Base-by-base conservation (phyloP, 2,888 invertebrate genomes). In the Drosophila monieri region DNA sequence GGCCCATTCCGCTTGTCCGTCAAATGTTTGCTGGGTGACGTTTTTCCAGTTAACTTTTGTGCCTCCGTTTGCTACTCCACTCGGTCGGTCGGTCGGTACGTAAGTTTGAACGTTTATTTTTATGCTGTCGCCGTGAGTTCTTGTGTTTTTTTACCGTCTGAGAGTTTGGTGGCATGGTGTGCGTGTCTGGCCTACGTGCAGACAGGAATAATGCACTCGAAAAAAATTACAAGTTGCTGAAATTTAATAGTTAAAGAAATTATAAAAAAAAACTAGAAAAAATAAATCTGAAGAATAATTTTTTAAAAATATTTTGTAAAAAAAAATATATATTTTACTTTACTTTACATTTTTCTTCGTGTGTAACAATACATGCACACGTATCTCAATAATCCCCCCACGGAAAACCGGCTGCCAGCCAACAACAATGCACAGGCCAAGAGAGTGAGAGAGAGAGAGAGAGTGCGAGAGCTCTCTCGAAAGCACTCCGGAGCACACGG, bases 151-250 rank as follows among this genome's bases (percentile, higher is more conserved):
- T 85, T 84, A 73, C 76, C 78, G 80, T 77, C 74, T 78, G 72
- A 73, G 60, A 68, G 58, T 53, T 69, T 69, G 62, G 77, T 67
- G 67, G 64, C 55, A 68, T 72, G 66, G 77, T 69, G 68, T 67
- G 71, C 43, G 68, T 74, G 84, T 87, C 76, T 77, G 87, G 81
- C 73, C 77, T 88, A 89, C 85, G 89, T 86, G 89, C 89, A 89
- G 89, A 89, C 85, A 75, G 76, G 75, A 47, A 71, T 68, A 57
- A 70, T 62, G 65, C 58, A 72, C 58, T 37, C 35, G n/a, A 27
- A 41, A 37, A 55, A 32, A 32, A 3, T 2, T 8, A 8, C n/a
- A n/a, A n/a, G n/a, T n/a, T n/a, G 9, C 9, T 3, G 2, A 27
- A 3, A 3, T 9, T 2, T 9, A 27, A 27, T 2, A 3, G 6